These are phyloP conservation scores for Argyresthia albistria DNA, from an alignment of 2,888 invertebrate genomes.

Conservation along the genomic window DNA sequence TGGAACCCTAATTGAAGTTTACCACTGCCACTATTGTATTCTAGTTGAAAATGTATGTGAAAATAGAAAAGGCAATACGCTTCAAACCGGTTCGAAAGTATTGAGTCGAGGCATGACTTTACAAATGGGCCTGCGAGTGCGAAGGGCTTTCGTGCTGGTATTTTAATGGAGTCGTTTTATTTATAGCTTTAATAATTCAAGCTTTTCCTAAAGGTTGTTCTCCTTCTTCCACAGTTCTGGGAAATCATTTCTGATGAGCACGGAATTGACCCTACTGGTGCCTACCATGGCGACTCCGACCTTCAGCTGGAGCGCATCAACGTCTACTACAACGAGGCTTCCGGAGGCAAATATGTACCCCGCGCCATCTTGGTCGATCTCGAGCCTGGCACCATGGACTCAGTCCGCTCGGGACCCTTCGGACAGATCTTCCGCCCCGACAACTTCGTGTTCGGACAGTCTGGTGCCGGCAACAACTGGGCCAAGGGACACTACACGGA, in stretches of 20 bases:
- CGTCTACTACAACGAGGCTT: constrained; percentile 96
- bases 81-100: constrained; percentile 54
- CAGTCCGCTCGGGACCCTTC: constrained; percentile 78
- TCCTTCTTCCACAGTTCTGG: constrained; percentile 78
- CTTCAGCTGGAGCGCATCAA: constrained; percentile 95
- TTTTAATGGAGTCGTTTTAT: constrained; percentile 39
- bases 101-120: constrained; percentile 23
- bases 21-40: not conserved
- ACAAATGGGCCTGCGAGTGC: constrained; percentile 27
- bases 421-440: constrained; percentile 84
- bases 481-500: constrained; percentile 82
- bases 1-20: not conserved
- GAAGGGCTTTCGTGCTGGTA: constrained; percentile 42
- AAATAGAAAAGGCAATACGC: not conserved
- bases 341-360: constrained; percentile 66
- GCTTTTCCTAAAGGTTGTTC: constrained; percentile 80
- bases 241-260: constrained; percentile 97
- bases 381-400: constrained; percentile 75
- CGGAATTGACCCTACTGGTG: constrained; percentile 93
- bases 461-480: constrained; percentile 75
- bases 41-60: not conserved
- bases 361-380: constrained; percentile 58
- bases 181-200: constrained; percentile 16
- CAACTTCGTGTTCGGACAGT: constrained; percentile 80
- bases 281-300: constrained; percentile 92